These are phyloP conservation scores for Galaxias olidus DNA, from an alignment of 2,797 vertebrate genomes.

Conservation along the genomic window DNA sequence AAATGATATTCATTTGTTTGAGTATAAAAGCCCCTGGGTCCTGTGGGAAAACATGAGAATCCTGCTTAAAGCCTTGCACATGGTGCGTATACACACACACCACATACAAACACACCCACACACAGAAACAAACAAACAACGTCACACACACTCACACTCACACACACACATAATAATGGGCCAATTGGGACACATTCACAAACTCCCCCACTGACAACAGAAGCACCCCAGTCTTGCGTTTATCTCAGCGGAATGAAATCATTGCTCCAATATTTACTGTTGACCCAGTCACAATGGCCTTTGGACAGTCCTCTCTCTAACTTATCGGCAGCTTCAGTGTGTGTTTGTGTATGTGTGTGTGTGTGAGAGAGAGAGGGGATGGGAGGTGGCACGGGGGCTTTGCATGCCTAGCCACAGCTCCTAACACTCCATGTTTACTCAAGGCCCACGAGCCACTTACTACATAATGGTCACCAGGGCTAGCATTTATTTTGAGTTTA, in stretches of 20 bases:
- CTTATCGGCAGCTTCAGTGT: conserved; percentile 29
- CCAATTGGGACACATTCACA: background rate
- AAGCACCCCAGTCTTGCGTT: conserved; percentile 7
- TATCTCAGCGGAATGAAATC: conserved; percentile 24
- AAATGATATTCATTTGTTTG: no score
- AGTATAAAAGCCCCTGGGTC: no score
- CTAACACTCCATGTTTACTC: background rate
- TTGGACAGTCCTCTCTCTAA: conserved; percentile 1
- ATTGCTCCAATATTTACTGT: conserved; percentile 37
- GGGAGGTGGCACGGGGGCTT: no score
- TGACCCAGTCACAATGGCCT: conserved; percentile 8
- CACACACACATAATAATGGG: no score
- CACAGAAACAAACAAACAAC: background rate
- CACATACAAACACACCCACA: background rate
- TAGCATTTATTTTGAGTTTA: conserved; percentile 7
- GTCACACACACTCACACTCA: background rate
- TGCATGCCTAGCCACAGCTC: background rate
- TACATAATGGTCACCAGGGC: conserved; percentile 8
- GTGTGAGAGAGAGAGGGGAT: background rate
- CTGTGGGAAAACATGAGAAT: no score
- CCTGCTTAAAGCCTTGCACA: no score
- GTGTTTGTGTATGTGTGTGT: conserved; percentile 5
- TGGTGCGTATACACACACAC: background rate
- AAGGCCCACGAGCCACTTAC: background rate
- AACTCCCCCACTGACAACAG: conserved; percentile 5